Evolutionary conservation across 2,888 invertebrate species (phyloP).

Genomic region (Heliconius hortense): DNA sequence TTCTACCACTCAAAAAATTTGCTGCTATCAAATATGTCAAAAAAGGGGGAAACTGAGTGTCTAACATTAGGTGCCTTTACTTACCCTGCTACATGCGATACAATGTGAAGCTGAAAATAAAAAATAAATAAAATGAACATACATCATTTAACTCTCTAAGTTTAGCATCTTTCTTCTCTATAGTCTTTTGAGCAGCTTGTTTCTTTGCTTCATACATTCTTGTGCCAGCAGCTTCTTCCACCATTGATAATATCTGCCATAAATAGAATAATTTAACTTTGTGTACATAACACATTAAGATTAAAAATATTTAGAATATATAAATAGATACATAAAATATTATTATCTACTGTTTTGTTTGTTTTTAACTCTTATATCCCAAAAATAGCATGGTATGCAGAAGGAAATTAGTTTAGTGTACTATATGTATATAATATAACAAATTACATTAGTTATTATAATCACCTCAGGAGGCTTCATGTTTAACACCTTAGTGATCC

Average conservation of each 20-base stretch:
- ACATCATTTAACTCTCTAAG: constrained; percentile 92
- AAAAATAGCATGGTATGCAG: too few species aligned
- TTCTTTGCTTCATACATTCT: constrained; percentile 98
- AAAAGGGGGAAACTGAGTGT: too few species aligned
- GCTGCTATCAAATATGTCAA: too few species aligned
- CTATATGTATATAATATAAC: background rate
- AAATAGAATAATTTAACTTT: background rate
- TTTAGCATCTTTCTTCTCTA: constrained; percentile 96
- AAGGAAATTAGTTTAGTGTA: background rate
- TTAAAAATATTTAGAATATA: background rate
- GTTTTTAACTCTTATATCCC: too few species aligned
- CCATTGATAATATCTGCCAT: constrained; percentile 93
- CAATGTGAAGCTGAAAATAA: background rate
- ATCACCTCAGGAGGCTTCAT: constrained; percentile 98
- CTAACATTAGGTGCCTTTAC: too few species aligned
- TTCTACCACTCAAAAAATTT: too few species aligned
- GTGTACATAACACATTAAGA: background rate
- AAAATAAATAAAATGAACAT: constrained; percentile 49
- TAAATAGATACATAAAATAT: background rate
- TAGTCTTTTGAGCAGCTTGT: constrained; percentile 90
- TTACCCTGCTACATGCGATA: background rate
- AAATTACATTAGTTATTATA: background rate
- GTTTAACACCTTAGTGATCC: constrained; percentile 98
- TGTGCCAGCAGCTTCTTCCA: constrained; percentile 99
- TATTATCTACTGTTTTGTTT: too few species aligned